Evolutionary conservation across 2,797 vertebrate genomes (phyloP), one percentile per base, ranked within the genome.

Genomic region (Sebastolobus altivelis): DNA sequence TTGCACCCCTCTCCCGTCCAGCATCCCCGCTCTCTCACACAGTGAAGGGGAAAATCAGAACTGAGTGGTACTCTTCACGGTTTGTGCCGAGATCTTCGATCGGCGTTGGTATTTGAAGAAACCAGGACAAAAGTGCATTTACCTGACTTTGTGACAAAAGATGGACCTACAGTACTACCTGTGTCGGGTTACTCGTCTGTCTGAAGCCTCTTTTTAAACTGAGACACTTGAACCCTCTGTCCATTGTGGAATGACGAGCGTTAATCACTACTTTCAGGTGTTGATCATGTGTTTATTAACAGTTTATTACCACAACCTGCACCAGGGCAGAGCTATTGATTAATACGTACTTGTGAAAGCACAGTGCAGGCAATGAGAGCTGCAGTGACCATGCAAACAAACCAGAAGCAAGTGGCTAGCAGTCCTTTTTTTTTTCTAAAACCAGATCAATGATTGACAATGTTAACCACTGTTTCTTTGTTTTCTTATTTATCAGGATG

Each of bases 11-110:
- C 92, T 46, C 59, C 90, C 72, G 77, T 93, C 91, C 91, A 92
- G 70, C 90, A 88, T 73, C 80, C 88, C 22, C 82, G 87, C 89
- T 95, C 96, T 58, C 84, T 97, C 90, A 97, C 95, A 75, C 96
- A 97, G 95, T 97, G 95, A 97, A 75, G 87, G 69, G 75, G 27
- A 43, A 43, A 43, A 66, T 71, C 37, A 20, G n/a, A 77, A 78
- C 65, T 66, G 54, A 68, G 56, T 13, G 37, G 60, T 62, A 68
- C 69, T 75, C 38, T 79, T 54, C 56, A 6, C 49, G 16, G 65
- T 65, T 79, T 69, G 49, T 35, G 55, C 61, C 0, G 5, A 55
- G 38, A 65, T 75, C 52, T 79, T 16, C 14, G 58, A 65, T 59
- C 9, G 14, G 35, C 40, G 14, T 55, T 35, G 16, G 33, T 68